Conservation (phyloP, 1,140 invertebrate genomes). For the Rhyzopertha dominica region DNA sequence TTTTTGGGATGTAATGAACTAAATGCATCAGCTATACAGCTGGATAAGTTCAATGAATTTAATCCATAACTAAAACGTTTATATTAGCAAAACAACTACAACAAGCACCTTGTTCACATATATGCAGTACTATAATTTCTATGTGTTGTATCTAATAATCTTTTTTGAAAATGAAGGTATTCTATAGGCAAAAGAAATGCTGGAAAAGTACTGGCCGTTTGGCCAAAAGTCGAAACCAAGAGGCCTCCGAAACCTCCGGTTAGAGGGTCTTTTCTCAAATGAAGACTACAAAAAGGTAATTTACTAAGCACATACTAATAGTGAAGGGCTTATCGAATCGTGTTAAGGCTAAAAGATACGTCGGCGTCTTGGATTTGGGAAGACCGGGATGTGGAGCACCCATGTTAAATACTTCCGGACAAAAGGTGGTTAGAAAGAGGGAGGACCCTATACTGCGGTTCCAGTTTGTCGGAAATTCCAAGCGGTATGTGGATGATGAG, state of each 20-base stretch:
- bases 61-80: too few species aligned
- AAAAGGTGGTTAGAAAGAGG: conserved; percentile 44
- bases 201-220: conserved; percentile 49
- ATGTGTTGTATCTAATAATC: conserved; percentile 1
- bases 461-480: conserved; percentile 46
- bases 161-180: too few species aligned
- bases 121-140: background rate
- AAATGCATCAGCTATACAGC: background rate
- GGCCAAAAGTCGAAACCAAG: conserved; percentile 45
- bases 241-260: conserved; percentile 46
- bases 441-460: conserved; percentile 51
- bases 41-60: too few species aligned
- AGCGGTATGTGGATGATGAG: conserved; percentile 50
- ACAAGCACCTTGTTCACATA: too few species aligned
- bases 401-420: conserved; percentile 40
- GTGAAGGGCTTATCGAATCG: conserved; percentile 4
- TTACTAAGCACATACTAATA: conserved; percentile 7
- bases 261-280: conserved; percentile 48
- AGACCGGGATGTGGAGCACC: conserved; percentile 41
- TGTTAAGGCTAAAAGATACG: conserved; percentile 34
- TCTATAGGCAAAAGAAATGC: conserved; percentile 46
- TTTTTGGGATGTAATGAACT: conserved; percentile 5
- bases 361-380: conserved; percentile 32
- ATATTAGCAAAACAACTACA: too few species aligned
- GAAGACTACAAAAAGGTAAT: conserved; percentile 42